A percentile compares a stretch with the other conserved stretches of the same genome.
Evolutionary conservation across 2,113 vertebrate species (phyloP).

Genomic region (Vombatus ursinus): DNA sequence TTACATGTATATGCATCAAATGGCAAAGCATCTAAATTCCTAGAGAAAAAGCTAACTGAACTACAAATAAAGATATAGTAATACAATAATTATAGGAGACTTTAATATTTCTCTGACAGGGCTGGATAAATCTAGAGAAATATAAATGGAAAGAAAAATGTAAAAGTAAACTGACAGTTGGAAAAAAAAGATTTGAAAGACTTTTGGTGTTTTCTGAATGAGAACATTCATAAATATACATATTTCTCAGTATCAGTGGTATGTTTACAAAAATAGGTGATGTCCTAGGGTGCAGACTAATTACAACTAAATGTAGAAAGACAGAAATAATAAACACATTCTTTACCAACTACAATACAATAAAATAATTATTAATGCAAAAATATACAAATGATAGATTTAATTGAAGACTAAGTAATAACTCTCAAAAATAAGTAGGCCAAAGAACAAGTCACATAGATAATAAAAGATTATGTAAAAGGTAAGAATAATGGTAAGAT

Average conservation of each 20-base stretch:
- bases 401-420: not conserved
- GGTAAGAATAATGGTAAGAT: too few species aligned
- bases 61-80: not conserved
- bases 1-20: not conserved
- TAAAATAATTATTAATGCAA: not conserved
- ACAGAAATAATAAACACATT: not conserved
- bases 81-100: not conserved
- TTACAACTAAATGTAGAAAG: not conserved
- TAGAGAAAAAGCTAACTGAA: not conserved
- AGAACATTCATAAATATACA: not conserved
- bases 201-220: not conserved
- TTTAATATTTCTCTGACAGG: not conserved
- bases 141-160: not conserved
- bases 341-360: not conserved
- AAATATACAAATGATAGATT: not conserved
- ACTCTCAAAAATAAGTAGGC: not conserved
- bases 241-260: not conserved
- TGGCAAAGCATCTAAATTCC: not conserved
- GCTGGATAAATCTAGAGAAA: not conserved
- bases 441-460: not conserved
- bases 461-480: not conserved
- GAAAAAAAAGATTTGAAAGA: not conserved
- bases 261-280: not conserved
- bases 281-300: not conserved
- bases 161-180: not conserved